phyloP scores from a whole-genome alignment of 2,888 invertebrate genomes.

The Caenorhabditis sp. region DNA sequence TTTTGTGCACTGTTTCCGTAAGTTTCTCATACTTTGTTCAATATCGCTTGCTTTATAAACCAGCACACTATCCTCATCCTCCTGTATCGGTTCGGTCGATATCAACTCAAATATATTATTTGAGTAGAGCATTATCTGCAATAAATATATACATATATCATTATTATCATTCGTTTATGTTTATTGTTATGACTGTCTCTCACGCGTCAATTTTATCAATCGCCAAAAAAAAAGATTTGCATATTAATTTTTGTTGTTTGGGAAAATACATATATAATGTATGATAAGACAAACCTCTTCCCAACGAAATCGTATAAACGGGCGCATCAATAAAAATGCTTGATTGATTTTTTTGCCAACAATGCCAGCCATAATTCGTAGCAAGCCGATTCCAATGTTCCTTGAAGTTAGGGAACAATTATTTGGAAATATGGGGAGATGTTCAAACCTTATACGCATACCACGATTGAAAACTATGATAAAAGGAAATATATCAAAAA shows the following conservation, averaged over 20 bases:
- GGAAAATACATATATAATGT: not conserved
- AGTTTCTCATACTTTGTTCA: slow-evolving; percentile 44
- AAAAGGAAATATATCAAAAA: slow-evolving; percentile 97
- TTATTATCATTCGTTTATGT: slow-evolving; percentile 11
- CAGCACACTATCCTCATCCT: slow-evolving; percentile 48
- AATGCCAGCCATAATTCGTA: slow-evolving; percentile 85
- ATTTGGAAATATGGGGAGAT: not conserved
- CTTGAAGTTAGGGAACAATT: slow-evolving; percentile 74
- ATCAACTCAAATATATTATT: slow-evolving; percentile 96
- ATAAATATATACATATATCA: slow-evolving; percentile 5
- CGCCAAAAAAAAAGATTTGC: not conserved
- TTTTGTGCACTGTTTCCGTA: no score
- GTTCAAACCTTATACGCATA: slow-evolving; percentile 54
- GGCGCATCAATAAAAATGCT: slow-evolving; percentile 89
- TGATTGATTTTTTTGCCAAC: slow-evolving; percentile 88
- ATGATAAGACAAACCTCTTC: slow-evolving; percentile 79
- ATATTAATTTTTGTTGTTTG: not conserved
- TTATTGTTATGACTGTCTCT: not conserved
- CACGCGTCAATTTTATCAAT: not conserved
- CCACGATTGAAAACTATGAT: slow-evolving; percentile 90
- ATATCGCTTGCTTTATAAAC: slow-evolving; percentile 42
- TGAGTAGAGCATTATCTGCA: slow-evolving; percentile 85
- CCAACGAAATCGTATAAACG: slow-evolving; percentile 91
- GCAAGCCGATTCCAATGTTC: slow-evolving; percentile 86
- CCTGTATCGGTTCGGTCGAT: slow-evolving; percentile 80